Base-by-base conservation (phyloP, 2,113 vertebrate species). In the Triplophysa tibetana region DNA sequence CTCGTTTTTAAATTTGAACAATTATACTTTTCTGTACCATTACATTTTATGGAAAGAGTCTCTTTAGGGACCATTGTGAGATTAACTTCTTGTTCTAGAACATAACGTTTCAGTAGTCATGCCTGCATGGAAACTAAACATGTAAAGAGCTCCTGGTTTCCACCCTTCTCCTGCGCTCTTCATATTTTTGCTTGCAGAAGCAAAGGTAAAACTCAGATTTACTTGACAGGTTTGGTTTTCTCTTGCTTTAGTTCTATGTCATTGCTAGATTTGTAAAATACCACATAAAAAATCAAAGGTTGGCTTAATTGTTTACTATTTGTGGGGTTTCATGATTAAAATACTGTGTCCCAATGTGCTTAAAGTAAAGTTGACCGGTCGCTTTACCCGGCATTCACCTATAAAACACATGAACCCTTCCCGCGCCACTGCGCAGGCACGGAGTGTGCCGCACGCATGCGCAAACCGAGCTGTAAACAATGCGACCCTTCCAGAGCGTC, bases 401-500 rank as follows among this genome's bases (percentile, higher is more conserved):
- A 10, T 58, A 21, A 7, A 65, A 52, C 23, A 24, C 41, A 14
- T 14, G 66, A 50, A 38, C 23, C 54, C 52, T 78, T 77, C 86
- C 88, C 88, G 89, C 62, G 75, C 1, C 0, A 88, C 52, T 84
- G 91, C 63, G 91, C 91, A 91, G 88, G 92, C 90, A 88, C 87
- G 80, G 29, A 16, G 8, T 54, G 10, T 26, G 54, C 79, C 86
- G 45, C 83, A 89, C 77, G 91, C 92, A 92, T 92, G 92, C 92
- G 92, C 88, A 82, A 8, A 83, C 26, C 54, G 78, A 78, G 87
- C 91, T 92, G 92, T 93, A 93, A 94, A 93, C 92, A 94, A 92
- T 91, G 90, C 90, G 87, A 80, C 89, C 81, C 62, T 90, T 89
- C 90, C 90, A 90, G 90, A 90, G 88, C 83, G 89, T 89, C 79